A percentile compares a stretch with the other conserved stretches of the same genome.
These are phyloP conservation scores for Petrosia ficiformis DNA, from an alignment of 37 sponge, comb jelly and placozoan species.

Conservation along the genomic window DNA sequence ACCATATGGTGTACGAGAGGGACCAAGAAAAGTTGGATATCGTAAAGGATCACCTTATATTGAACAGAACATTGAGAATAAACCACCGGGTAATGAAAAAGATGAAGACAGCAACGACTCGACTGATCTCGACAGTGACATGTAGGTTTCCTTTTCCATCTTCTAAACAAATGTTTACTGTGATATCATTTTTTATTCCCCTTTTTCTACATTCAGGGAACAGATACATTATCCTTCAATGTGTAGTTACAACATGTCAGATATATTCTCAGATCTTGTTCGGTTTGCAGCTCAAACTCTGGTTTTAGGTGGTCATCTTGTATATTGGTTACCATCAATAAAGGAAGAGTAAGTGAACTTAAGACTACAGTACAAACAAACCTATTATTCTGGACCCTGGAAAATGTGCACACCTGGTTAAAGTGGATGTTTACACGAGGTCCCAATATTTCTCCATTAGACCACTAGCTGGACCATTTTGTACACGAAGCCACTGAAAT, in stretches of 20 bases:
- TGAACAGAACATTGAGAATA: conserved; percentile 25
- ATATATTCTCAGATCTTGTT: conserved; percentile 69
- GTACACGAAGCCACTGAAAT: too few relatives aligned
- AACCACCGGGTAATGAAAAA: neutral
- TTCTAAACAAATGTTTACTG: neutral
- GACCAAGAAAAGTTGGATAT: conserved; percentile 58
- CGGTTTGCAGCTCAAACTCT: conserved; percentile 72
- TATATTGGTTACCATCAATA: conserved; percentile 83
- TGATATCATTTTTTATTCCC: conserved; percentile 11
- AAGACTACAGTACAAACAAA: neutral
- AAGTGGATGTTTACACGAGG: neutral
- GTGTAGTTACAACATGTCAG: conserved; percentile 62
- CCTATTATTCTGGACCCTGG: too few relatives aligned
- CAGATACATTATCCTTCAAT: conserved; percentile 42
- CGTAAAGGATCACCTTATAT: neutral
- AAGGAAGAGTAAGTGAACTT: conserved; percentile 46
- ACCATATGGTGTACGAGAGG: conserved; percentile 94
- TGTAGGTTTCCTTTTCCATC: too few relatives aligned
- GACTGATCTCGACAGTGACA: too few relatives aligned
- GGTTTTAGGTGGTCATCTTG: conserved; percentile 77
- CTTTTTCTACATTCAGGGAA: conserved; percentile 14
- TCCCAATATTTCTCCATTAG: too few relatives aligned
- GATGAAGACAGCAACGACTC: too few relatives aligned
- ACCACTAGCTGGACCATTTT: too few relatives aligned
- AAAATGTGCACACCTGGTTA: neutral